Percentiles rank a stretch among this genome's conserved stretches.
These are phyloP conservation scores for Trinorchestia longiramus DNA, from an alignment of 1,140 invertebrate species.

Conservation along the genomic window DNA sequence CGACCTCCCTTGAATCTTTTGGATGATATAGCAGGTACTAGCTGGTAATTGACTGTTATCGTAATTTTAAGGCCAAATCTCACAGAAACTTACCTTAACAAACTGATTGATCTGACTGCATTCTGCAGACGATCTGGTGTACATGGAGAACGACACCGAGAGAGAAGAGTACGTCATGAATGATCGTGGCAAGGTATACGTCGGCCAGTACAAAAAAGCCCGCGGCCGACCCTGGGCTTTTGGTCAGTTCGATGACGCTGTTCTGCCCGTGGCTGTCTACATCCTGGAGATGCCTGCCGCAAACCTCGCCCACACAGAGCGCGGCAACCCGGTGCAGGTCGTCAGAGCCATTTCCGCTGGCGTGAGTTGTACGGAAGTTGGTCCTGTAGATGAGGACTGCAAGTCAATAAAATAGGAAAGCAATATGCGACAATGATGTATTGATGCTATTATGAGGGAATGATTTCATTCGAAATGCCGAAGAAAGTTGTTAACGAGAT, in stretches of 20 bases:
- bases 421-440: neutral
- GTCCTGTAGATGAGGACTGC: neutral
- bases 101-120: neutral
- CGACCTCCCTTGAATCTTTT: too few species aligned
- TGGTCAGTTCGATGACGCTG: conserved; percentile 80
- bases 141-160: conserved; percentile 77
- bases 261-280: conserved; percentile 77
- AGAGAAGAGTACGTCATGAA: conserved; percentile 81
- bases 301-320: conserved; percentile 74
- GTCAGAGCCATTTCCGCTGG: conserved; percentile 80
- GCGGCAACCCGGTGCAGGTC: conserved; percentile 81
- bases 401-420: neutral
- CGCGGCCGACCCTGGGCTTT: conserved; percentile 81
- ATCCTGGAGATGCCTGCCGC: conserved; percentile 74
- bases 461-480: neutral
- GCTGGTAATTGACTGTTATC: too few species aligned
- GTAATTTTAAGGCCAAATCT: too few species aligned
- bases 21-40: too few species aligned
- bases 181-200: conserved; percentile 83
- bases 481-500: neutral
- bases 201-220: conserved; percentile 77
- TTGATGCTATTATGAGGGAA: neutral
- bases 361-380: conserved; percentile 71
- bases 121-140: conserved; percentile 76
- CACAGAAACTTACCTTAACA: too few species aligned